A percentile compares a stretch with the other conserved stretches of the same genome.
Conservation (phyloP, 1,140 invertebrate species). For the Platyscapa corneri region DNA sequence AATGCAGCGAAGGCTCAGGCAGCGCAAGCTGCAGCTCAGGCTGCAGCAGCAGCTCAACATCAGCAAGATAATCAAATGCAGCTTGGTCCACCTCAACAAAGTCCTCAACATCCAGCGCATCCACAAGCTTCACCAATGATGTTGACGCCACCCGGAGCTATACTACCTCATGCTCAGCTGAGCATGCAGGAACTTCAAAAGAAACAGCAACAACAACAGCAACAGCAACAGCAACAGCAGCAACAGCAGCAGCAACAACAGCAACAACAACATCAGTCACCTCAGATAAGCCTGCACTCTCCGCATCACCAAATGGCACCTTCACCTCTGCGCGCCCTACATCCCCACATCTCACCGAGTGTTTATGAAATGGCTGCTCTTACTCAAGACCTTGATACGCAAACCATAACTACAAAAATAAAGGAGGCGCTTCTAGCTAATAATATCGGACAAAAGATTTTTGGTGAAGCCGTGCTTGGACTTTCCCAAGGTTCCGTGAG, state of each 20-base stretch:
- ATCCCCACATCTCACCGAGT: conserved; percentile 88
- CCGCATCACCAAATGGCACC: conserved; percentile 79
- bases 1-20: conserved; percentile 71
- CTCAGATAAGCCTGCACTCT: conserved; percentile 76
- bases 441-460: conserved; percentile 98
- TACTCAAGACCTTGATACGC: conserved; percentile 96
- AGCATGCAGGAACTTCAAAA: conserved; percentile 82
- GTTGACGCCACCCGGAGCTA: conserved; percentile 68
- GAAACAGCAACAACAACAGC: conserved; percentile 82
- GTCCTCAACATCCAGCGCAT: conserved; percentile 64
- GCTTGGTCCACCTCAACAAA: conserved; percentile 69
- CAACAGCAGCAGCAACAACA: conserved; percentile 82
- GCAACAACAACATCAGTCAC: conserved; percentile 79
- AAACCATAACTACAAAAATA: conserved; percentile 96
- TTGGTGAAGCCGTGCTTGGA: conserved; percentile 96
- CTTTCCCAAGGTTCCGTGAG: conserved; percentile 97
- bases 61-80: conserved; percentile 72
- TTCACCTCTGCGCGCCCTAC: conserved; percentile 80
- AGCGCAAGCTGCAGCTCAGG: conserved; percentile 68
- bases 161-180: conserved; percentile 66
- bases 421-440: conserved; percentile 97
- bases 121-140: conserved; percentile 69
- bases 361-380: conserved; percentile 97
- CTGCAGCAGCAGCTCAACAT: conserved; percentile 68
- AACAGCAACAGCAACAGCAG: conserved; percentile 79